Conservation (phyloP, 2,888 invertebrate genomes). For the Drosophila engyochracea region DNA sequence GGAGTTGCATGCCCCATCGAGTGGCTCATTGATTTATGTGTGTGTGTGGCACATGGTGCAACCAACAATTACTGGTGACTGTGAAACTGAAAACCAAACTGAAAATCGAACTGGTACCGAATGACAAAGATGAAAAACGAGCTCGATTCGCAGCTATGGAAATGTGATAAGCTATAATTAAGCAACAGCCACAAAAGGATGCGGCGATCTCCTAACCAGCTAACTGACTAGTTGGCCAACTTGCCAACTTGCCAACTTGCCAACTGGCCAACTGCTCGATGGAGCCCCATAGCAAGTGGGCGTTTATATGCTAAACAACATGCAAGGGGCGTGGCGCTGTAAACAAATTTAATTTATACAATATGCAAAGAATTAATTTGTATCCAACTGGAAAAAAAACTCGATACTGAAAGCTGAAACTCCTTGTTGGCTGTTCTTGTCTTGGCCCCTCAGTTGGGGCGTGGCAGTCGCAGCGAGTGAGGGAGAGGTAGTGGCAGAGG, state of each 20-base stretch:
- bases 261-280: background rate
- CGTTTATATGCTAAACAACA: constrained; percentile 84
- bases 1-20: background rate
- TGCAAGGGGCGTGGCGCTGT: constrained; percentile 82
- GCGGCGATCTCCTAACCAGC: constrained; percentile 23
- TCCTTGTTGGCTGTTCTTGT: background rate
- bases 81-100: constrained; percentile 8
- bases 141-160: constrained; percentile 80
- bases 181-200: constrained; percentile 61
- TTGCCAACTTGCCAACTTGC: background rate
- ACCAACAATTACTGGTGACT: constrained; percentile 73
- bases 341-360: constrained; percentile 84
- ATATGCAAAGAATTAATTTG: constrained; percentile 82
- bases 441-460: constrained; percentile 26
- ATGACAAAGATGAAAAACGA: constrained; percentile 83
- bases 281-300: constrained; percentile 52
- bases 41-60: constrained; percentile 52
- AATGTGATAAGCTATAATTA: constrained; percentile 85
- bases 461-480: background rate
- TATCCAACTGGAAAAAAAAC: constrained; percentile 20
- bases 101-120: constrained; percentile 24
- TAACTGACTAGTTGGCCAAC: background rate
- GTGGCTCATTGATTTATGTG: constrained; percentile 76
- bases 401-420: background rate
- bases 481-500: background rate